Evolutionary conservation across 2,797 vertebrate species (phyloP), one percentile per base, ranked within the genome.

Genomic region (Typhlichthys eigenmanni): DNA sequence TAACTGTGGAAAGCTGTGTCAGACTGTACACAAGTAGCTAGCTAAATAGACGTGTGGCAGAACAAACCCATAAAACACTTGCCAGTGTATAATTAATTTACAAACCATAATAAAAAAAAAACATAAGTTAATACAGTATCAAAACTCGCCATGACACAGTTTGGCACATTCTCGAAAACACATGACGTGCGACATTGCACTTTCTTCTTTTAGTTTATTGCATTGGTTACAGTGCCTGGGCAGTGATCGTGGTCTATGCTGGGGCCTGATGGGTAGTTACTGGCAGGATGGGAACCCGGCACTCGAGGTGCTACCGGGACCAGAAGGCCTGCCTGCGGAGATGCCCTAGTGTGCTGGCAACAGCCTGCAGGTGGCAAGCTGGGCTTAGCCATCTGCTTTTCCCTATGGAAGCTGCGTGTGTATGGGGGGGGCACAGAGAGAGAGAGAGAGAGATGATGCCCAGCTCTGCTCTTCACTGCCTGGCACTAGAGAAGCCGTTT

Each of bases 81-180:
- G 69, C 66, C 34, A 74, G 88, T 86, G 79, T 83, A 80, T 80
- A 85, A 90, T 86, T 83, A 79, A 87, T 81, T 82, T 91, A 91
- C 90, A 88, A 77, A 79, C 87, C 61, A 46, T 69, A 58, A 82
- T 89, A 82, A 75, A 89, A 89, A 89, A 87, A 82, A 81, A 88
- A 82, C 74, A 58, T 17, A 85, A 83, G 64, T 83, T 72, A 79
- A 66, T 76, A 75, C 75, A 74, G 79, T 90, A 88, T 85, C 89
- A 84, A 87, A 91, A 86, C 58, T 72, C 83, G 87, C 89, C 78
- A 80, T 79, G 84, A 76, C 85, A 84, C 76, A 89, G 90, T 93
- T 93, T 93, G 92, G 92, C 92, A 93, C 91, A 91, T 92, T 92
- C 87, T 87, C 78, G 0, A 84, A 38, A 83, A 90, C 87, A 79